Conservation (phyloP, 2,888 invertebrate species). For the Leptothorax acervorum region DNA sequence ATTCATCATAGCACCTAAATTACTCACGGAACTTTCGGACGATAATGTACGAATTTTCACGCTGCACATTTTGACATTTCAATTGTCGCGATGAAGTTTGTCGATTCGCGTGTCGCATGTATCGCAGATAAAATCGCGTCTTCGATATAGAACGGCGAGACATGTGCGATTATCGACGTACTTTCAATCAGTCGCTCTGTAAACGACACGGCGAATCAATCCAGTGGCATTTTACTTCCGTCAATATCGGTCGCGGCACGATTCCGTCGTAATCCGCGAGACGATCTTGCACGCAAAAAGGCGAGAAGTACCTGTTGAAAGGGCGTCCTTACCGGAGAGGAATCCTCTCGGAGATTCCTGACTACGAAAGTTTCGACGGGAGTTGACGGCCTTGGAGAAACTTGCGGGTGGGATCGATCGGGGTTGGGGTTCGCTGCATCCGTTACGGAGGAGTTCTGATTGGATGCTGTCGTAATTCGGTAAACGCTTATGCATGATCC, state of each 20-base stretch:
- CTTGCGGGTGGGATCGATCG: constrained; percentile 45
- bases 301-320: constrained; percentile 62
- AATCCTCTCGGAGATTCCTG: constrained; percentile 28
- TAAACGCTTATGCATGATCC: constrained; percentile 40
- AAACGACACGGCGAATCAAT: constrained; percentile 41
- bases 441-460: constrained; percentile 37
- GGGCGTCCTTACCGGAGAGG: constrained; percentile 23
- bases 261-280: constrained; percentile 42
- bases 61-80: not conserved
- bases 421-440: constrained; percentile 22
- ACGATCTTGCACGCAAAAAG: constrained; percentile 52
- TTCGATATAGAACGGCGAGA: not conserved
- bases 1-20: not conserved
- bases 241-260: constrained; percentile 5
- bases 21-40: not conserved
- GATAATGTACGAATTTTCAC: not conserved
- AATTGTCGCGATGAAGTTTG: not conserved
- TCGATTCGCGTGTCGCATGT: not conserved
- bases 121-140: not conserved
- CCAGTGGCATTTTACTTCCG: not conserved
- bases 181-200: not conserved
- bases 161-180: constrained; percentile 11
- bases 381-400: constrained; percentile 46
- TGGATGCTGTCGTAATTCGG: constrained; percentile 48
- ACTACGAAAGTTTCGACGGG: constrained; percentile 37